These are phyloP conservation scores for Pogonus chalceus DNA, from an alignment of 1,140 invertebrate species.

Conservation along the genomic window DNA sequence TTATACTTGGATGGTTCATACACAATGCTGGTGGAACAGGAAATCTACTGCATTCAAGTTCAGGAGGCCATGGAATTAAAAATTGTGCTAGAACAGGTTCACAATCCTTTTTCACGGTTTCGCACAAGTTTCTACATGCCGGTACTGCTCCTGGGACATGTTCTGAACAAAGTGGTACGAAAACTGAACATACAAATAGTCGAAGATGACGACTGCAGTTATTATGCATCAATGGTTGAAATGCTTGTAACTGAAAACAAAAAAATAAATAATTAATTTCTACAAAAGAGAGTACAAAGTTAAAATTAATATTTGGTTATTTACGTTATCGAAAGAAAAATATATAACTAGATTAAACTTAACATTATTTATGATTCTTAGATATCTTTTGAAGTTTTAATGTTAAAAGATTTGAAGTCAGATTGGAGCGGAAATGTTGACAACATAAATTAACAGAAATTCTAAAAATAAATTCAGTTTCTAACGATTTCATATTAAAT, in stretches of 20 bases:
- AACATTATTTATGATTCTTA: no score
- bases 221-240: conserved; percentile 68
- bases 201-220: conserved; percentile 78
- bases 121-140: conserved; percentile 76
- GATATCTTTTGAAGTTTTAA: no score
- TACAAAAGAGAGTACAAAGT: no score
- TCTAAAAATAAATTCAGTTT: no score
- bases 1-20: not conserved
- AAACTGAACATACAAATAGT: conserved; percentile 86
- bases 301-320: no score
- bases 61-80: conserved; percentile 58
- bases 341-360: no score
- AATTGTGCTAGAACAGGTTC: conserved; percentile 61
- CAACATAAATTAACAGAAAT: no score
- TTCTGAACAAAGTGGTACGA: conserved; percentile 86
- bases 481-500: no score
- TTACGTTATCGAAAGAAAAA: no score
- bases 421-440: no score
- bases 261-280: conserved; percentile 17
- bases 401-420: no score
- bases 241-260: conserved; percentile 56
- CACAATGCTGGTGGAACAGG: conserved; percentile 11
- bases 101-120: conserved; percentile 69
- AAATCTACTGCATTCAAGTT: conserved; percentile 55
- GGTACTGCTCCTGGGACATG: conserved; percentile 76